A percentile compares a stretch with the other conserved stretches of the same genome.
Conservation (phyloP, 2,888 invertebrate species). For the Mactromeris polynyma region DNA sequence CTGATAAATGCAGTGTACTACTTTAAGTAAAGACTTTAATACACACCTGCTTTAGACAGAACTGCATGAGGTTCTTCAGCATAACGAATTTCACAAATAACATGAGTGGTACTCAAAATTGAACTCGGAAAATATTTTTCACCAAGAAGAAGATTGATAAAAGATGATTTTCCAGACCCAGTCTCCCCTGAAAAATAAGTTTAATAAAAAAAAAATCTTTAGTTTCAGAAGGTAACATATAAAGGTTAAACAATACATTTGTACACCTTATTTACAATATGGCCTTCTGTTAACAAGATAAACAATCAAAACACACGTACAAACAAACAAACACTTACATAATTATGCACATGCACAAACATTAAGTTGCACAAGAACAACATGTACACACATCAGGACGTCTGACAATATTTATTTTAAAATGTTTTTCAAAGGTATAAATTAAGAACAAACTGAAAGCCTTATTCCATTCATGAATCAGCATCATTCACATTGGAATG, state of each 20-base stretch:
- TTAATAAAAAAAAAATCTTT: background rate
- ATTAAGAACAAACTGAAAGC: background rate
- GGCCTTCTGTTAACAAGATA: too few relatives aligned
- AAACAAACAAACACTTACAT: too few relatives aligned
- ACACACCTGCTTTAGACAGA: slow-evolving; percentile 40
- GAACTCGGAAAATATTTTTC: slow-evolving; percentile 74
- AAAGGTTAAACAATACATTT: too few relatives aligned
- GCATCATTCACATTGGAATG: background rate
- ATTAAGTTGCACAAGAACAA: too few relatives aligned
- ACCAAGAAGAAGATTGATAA: slow-evolving; percentile 77
- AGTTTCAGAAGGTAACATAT: too few relatives aligned
- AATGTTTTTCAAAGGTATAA: too few relatives aligned
- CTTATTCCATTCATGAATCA: background rate
- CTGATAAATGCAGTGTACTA: too few relatives aligned
- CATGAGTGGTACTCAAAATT: slow-evolving; percentile 76
- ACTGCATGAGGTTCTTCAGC: slow-evolving; percentile 48
- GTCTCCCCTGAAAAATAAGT: slow-evolving; percentile 72
- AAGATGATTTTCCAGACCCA: slow-evolving; percentile 78
- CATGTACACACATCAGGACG: too few relatives aligned
- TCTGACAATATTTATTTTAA: too few relatives aligned
- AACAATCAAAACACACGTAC: too few relatives aligned
- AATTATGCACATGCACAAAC: too few relatives aligned
- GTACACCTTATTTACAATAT: too few relatives aligned
- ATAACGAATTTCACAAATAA: slow-evolving; percentile 76
- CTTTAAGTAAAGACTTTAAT: background rate